These are phyloP conservation scores for Holocentrus rufus DNA, from an alignment of 2,797 vertebrate genomes.

Conservation along the genomic window DNA sequence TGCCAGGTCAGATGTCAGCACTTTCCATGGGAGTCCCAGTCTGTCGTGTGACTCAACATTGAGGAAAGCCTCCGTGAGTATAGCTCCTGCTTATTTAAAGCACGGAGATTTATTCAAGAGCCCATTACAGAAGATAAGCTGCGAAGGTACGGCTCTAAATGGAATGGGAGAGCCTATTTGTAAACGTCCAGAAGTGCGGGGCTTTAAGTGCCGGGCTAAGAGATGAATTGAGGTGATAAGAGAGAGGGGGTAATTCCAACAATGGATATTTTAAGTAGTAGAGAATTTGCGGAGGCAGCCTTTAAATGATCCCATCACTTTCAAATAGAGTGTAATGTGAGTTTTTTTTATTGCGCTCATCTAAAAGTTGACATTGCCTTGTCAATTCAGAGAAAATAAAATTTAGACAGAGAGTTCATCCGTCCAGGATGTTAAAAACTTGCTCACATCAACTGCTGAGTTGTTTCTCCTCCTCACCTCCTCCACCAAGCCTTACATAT, in stretches of 20 bases:
- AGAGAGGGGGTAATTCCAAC: constrained; percentile 50
- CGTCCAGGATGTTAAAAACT: neutral
- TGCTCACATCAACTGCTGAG: neutral
- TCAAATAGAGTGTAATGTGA: constrained; percentile 49
- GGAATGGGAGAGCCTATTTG: constrained; percentile 71
- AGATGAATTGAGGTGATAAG: constrained; percentile 62
- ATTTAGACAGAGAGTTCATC: constrained; percentile 1
- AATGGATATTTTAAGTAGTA: constrained; percentile 56
- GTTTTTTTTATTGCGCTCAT: constrained; percentile 54
- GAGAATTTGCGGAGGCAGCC: constrained; percentile 60
- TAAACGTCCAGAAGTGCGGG: constrained; percentile 59
- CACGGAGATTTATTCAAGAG: constrained; percentile 78
- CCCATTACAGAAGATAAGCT: constrained; percentile 76
- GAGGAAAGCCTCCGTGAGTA: constrained; percentile 57
- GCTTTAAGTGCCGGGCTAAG: constrained; percentile 53
- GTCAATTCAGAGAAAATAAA: constrained; percentile 36
- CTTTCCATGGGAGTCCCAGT: constrained; percentile 33
- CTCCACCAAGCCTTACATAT: constrained; percentile 6
- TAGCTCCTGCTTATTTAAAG: constrained; percentile 74
- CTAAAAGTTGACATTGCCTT: constrained; percentile 38
- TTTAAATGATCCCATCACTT: constrained; percentile 69
- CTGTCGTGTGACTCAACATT: constrained; percentile 58
- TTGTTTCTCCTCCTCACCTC: neutral
- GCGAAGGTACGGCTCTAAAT: constrained; percentile 69
- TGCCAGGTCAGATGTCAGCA: neutral